Conservation (phyloP, 2,113 vertebrate genomes). For the Micronisus gabar region DNA sequence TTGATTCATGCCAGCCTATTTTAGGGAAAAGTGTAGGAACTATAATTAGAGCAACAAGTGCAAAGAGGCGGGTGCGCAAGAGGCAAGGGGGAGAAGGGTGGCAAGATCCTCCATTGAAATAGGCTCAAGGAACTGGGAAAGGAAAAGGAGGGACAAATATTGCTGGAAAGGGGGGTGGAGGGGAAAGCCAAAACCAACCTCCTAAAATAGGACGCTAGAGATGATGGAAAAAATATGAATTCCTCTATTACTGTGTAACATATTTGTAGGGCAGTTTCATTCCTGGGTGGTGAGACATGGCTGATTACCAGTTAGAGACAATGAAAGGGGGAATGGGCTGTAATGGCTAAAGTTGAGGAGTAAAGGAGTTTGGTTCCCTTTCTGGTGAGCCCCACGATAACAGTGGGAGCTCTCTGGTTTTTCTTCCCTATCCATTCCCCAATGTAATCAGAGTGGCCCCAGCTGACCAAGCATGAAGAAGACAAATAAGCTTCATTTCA, state of each 20-base stretch:
- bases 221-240: neutral
- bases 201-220: neutral
- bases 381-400: neutral
- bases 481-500: neutral
- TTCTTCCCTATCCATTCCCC: neutral
- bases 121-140: neutral
- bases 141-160: neutral
- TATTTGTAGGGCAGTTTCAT: neutral
- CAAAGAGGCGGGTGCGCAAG: neutral
- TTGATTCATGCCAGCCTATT: neutral
- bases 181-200: neutral
- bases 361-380: neutral
- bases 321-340: neutral
- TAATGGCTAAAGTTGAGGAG: neutral
- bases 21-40: neutral
- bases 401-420: neutral
- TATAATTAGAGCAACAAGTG: neutral
- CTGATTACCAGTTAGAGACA: neutral
- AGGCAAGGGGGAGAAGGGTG: neutral
- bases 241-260: neutral
- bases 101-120: neutral
- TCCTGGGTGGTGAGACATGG: neutral
- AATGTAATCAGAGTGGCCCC: neutral
- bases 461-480: neutral
- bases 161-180: neutral